Evolutionary conservation across 2,888 invertebrate genomes (phyloP), one percentile per base, ranked within the genome.

Genomic region (Seira sanloemensis): DNA sequence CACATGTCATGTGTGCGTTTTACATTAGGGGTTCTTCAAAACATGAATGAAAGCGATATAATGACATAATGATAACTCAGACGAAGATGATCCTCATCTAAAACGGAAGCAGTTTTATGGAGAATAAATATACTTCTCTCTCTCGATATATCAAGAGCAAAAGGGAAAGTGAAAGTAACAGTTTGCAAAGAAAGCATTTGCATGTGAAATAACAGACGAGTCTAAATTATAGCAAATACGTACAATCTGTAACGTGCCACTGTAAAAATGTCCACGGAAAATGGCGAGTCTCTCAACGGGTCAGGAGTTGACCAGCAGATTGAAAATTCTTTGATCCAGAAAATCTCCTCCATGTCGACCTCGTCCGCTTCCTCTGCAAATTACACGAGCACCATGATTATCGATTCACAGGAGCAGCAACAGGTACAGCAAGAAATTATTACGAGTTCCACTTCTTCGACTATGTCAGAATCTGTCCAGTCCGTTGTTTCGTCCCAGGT

Each of bases 401-500:
- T 75, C 21, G 77, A 65, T n/a, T 71, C 68, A 23, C 69, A 68
- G 26, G 65, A 62, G 50, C 67, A 75, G 75, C 67, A 75, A 78
- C 81, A 75, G 82, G 78, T 75, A 83, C 73, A 78, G 0, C 65
- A n/a, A 76, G 67, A 69, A 74, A 25, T 50, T 46, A 46, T 73
- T 76, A 75, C 68, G 5, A 58, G 74, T 50, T 74, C 54, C 2
- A 68, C 65, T 19, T 62, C 62, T 9, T 9, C 77, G 12, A 37
- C 68, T 65, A 72, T 67, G 12, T 50, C 71, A 58, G 23, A 58
- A 72, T 81, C 76, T 79, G 79, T 83, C 67, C 73, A 76, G 65
- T 85, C 82, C 27, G 72, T 79, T 83, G 73, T 83, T 76, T 77
- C 79, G 58, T 68, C 82, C 18, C 78, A 85, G 85, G 85, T 82